These are phyloP conservation scores for Diadegma fenestrale DNA, from an alignment of 2,888 invertebrate species.

Conservation along the genomic window DNA sequence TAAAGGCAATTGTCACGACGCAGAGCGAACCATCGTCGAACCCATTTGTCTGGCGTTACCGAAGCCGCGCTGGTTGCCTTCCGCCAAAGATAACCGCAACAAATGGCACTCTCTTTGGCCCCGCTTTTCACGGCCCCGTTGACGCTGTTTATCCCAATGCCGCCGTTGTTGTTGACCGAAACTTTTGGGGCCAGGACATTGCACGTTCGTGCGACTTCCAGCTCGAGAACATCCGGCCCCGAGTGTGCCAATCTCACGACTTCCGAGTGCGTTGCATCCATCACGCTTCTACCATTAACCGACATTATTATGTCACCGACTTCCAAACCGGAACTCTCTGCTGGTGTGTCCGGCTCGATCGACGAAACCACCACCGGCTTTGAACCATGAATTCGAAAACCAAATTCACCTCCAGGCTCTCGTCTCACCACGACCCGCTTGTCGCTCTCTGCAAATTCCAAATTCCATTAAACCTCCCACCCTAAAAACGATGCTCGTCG, in stretches of 20 bases:
- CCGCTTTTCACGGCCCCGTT: slow-evolving; percentile 90
- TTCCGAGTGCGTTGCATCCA: slow-evolving; percentile 97
- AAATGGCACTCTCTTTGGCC: slow-evolving; percentile 86
- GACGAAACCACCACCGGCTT: slow-evolving; percentile 98
- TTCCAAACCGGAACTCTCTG: slow-evolving; percentile 95
- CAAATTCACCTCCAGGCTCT: slow-evolving; percentile 94
- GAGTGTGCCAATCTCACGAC: slow-evolving; percentile 96
- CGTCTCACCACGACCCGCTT: slow-evolving; percentile 94
- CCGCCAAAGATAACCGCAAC: slow-evolving; percentile 92
- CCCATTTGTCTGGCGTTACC: slow-evolving; percentile 89
- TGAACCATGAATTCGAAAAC: slow-evolving; percentile 97
- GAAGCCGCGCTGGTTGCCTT: slow-evolving; percentile 88
- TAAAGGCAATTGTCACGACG: slow-evolving; percentile 97
- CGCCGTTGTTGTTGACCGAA: slow-evolving; percentile 85
- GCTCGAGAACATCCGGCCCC: slow-evolving; percentile 93
- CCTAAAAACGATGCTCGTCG: no score
- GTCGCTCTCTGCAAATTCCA: slow-evolving; percentile 90
- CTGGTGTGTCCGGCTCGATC: slow-evolving; percentile 97
- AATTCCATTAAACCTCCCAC: not conserved
- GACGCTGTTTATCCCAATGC: slow-evolving; percentile 88
- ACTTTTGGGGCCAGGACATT: slow-evolving; percentile 91
- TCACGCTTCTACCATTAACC: slow-evolving; percentile 95
- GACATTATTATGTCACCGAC: slow-evolving; percentile 97
- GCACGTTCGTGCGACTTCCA: slow-evolving; percentile 95
- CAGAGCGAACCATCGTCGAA: slow-evolving; percentile 95